Conservation (phyloP, 92 coral and sea anemone species). For the Plumapathes pennacea region DNA sequence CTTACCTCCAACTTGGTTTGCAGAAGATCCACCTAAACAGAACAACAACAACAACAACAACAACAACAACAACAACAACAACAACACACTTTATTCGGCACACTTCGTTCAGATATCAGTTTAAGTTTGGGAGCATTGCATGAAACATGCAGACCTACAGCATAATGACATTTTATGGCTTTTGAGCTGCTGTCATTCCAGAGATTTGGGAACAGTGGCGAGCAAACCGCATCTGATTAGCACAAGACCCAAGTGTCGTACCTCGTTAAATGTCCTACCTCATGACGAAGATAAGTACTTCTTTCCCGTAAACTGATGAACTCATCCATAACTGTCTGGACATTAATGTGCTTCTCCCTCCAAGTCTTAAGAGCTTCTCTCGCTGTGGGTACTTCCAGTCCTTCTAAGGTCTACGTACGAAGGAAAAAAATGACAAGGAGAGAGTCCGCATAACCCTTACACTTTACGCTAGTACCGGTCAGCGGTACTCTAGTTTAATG, state of each 20-base stretch:
- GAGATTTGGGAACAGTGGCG: too few relatives aligned
- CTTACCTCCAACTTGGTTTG: conserved; percentile 84
- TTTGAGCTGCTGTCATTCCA: too few relatives aligned
- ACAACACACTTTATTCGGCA: not conserved
- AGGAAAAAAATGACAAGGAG: too few relatives aligned
- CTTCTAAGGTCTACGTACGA: conserved; percentile 78
- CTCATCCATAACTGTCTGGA: conserved; percentile 91
- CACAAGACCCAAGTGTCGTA: not conserved
- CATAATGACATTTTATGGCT: too few relatives aligned
- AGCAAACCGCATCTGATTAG: too few relatives aligned
- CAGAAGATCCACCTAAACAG: conserved; percentile 89
- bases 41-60: not conserved
- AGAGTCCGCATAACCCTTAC: too few relatives aligned
- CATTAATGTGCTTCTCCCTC: conserved; percentile 86
- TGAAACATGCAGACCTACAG: too few relatives aligned
- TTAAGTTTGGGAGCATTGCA: too few relatives aligned
- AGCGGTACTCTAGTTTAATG: too few relatives aligned
- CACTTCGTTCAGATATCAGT: too few relatives aligned
- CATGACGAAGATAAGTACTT: conserved; percentile 89
- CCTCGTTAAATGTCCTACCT: too few relatives aligned
- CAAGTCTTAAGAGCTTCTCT: conserved; percentile 79
- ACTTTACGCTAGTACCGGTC: too few relatives aligned
- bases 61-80: not conserved
- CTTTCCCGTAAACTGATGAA: conserved; percentile 83
- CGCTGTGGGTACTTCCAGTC: conserved; percentile 83